Base-by-base conservation (phyloP, 2,888 invertebrate genomes). In the Leptura quadrifasciata region DNA sequence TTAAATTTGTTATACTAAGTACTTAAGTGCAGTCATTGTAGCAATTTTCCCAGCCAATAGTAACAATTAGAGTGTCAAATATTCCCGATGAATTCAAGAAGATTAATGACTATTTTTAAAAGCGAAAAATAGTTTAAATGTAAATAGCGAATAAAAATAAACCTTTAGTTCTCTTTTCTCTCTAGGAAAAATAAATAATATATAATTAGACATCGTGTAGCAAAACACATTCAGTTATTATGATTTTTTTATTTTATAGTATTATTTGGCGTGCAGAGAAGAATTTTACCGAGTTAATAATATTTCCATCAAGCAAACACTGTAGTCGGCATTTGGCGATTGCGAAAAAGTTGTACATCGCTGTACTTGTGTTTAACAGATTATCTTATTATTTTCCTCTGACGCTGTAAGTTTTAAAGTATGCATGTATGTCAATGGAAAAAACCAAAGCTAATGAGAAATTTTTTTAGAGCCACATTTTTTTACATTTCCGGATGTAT, bases 151-250 rank as follows among this genome's bases (percentile, higher is more conserved):
- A 18, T 39, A 63, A 63, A 63, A 63, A 63, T 63, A 63, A 63
- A 63, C 35, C 63, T 18, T 39, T 63, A 20, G n/a, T 63, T 63
- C 39, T 63, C 35, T 63, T 61, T 63, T 63, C 35, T 18, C 63
- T 63, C 63, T 63, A 63, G 63, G 39, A 63, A 63, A 63, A 63
- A 63, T 63, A 63, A 63, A 63, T 63, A 63, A 63, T 39, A 18
- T 63, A 39, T 63, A 63, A 35, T 27, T 60, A 60, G 60, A 21
- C n/a, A 27, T 60, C 63, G 24, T 31, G 35, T 35, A 39, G 35
- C 35, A 63, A 63, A 63, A 63, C 39, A 63, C 35, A 39, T 63
- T n/a, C 63, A 63, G 39, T 63, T 63, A 35, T 63, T 63, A 63
- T 63, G 18, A 61, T 63, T 63, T 63, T 27, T 63, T 39, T 63